Base-by-base conservation (phyloP, 2,888 invertebrate species). In the Thereva unica region DNA sequence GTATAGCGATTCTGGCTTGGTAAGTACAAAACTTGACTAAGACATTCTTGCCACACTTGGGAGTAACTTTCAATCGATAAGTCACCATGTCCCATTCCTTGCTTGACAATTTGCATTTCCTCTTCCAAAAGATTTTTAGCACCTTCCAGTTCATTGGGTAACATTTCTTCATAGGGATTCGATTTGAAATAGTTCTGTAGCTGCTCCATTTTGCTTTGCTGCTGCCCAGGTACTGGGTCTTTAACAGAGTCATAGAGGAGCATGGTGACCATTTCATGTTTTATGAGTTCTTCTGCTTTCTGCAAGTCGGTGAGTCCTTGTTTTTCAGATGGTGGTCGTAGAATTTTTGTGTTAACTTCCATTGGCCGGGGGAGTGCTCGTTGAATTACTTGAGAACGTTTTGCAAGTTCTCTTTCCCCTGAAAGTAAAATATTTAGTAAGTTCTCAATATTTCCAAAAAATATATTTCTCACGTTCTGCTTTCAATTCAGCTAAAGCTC, bases 11-110 rank as follows among this genome's bases (percentile, higher is more conserved):
- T 91, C 83, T 95, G 94, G 54, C 91, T 90, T 0, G 97, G 97
- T 68, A 98, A 82, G 78, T 92, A 98, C 37, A 98, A 84, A 70
- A 92, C 93, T 85, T 96, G 95, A 0, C 92, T 89, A 57, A 96
- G 84, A 80, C 97, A 97, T 82, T 98, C 97, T 77, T 96, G 94
- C 97, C 97, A 98, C 49, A 97, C 96, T 82, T 96, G 95, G 7
- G 90, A 89, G 78, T 95, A 97, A 0, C 93, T 91, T 72, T 97
- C 97, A 54, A 93, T 82, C 1, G 95, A 90, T 53, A 98, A 84
- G 44, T 97, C 97, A 0, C 97, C 97, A 77, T 98, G 97, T 0
- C 89, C 90, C 97, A 98, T 98, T 50, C 95, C 96, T 66, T 88
- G 87, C 76, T 92, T 92, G 0, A 98, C 97, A 1, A 89, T 84